phyloP scores from a whole-genome alignment of 1,140 invertebrate genomes.

The Potamilus streckersoni region DNA sequence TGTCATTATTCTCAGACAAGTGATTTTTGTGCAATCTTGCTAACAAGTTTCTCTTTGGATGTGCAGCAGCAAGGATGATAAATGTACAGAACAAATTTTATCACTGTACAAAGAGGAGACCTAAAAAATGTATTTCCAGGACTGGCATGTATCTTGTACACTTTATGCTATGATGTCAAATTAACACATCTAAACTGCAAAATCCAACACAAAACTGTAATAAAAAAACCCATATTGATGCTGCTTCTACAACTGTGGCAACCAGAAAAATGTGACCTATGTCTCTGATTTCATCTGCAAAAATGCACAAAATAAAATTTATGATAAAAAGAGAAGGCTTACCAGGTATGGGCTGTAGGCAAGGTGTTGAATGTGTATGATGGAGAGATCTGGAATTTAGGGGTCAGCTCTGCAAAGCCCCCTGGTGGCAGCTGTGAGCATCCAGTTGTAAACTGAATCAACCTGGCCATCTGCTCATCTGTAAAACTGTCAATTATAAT shows the following conservation, averaged over 20 bases:
- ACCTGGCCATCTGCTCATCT: constrained; percentile 90
- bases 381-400: constrained; percentile 90
- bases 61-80: too few relatives aligned
- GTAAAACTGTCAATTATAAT: constrained; percentile 91
- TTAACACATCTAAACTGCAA: neutral
- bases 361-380: constrained; percentile 89
- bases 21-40: too few relatives aligned
- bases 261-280: neutral
- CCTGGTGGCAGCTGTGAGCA: constrained; percentile 92
- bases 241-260: too few relatives aligned
- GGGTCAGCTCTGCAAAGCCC: constrained; percentile 87
- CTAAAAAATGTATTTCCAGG: too few relatives aligned
- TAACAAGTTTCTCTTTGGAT: too few relatives aligned
- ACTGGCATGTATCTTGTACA: too few relatives aligned
- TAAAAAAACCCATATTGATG: too few relatives aligned
- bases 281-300: neutral
- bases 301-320: neutral
- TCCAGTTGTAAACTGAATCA: constrained; percentile 93
- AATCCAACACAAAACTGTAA: too few relatives aligned
- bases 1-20: too few relatives aligned
- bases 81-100: too few relatives aligned
- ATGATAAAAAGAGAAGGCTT: constrained; percentile 44
- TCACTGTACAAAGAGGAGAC: too few relatives aligned
- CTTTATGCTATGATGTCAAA: neutral
- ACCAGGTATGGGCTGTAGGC: constrained; percentile 94